Base-by-base conservation (phyloP, 2,797 vertebrate species). In the Discoglossus pictus region DNA sequence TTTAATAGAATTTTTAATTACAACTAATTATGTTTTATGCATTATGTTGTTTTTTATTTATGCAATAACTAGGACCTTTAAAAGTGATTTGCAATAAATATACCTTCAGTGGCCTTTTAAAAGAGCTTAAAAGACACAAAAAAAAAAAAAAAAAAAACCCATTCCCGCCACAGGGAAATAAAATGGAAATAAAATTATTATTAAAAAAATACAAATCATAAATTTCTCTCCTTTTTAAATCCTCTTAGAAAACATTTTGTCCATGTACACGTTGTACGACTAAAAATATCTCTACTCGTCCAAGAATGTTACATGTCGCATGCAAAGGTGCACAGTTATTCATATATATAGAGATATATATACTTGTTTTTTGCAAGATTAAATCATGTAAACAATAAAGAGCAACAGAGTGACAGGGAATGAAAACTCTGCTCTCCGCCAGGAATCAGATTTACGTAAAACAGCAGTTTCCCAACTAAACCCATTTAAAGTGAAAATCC, bases 361-460 rank as follows among this genome's bases (percentile, higher is more conserved):
- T 13, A 61, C 21, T 27, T 50, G 50, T 58, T 59, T 86, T 87
- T 86, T 82, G 86, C 84, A 82, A 84, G 80, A 77, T 86, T 80
- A 80, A 84, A 84, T 81, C 73, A 83, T 87, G 89, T 89, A 89
- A 89, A 90, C 86, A 88, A 78, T 59, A 69, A 74, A 72, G 52
- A 43, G 24, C 4, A 25, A 18, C 44, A 18, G 43, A 70, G 52
- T 23, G 7, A 15, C 8, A 18, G 73, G 20, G 74, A 76, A 75
- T 58, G 66, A 66, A 12, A 2, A 12, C 61, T 38, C 23, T 8
- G 54, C 25, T 31, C 64, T 15, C 54, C 9, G 38, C 35, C 46
- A 56, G 43, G 43, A 43, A 34, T 69, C 58, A 40, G 48, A 40
- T 21, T n/a, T n/a, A 54, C 23, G 6, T 55, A 31, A 31, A 31